Conservation (phyloP, 2,797 vertebrate genomes). For the Paedocypris micromegethes region DNA sequence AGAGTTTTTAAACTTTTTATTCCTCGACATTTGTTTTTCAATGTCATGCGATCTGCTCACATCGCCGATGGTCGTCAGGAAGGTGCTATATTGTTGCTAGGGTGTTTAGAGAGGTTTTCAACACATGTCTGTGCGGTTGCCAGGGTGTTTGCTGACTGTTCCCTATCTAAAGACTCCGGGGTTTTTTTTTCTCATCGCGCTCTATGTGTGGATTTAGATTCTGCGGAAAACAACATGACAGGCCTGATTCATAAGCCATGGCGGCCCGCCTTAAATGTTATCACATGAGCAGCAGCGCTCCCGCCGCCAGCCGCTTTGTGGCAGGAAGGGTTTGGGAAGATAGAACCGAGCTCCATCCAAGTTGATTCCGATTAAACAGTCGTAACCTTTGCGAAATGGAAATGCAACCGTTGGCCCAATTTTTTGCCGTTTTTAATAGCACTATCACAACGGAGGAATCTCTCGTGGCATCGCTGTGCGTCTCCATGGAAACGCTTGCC, state of each 20-base stretch:
- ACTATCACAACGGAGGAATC: constrained; percentile 28
- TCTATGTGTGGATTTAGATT: neutral
- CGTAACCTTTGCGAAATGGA: constrained; percentile 32
- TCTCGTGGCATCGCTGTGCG: constrained; percentile 15
- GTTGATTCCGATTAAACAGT: constrained; percentile 23
- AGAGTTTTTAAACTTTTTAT: no score
- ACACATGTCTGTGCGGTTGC: neutral
- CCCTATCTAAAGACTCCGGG: no score
- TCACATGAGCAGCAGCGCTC: constrained; percentile 1
- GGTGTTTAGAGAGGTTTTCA: neutral
- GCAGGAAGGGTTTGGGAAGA: constrained; percentile 20
- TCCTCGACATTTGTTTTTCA: no score
- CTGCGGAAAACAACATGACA: neutral
- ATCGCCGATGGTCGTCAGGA: neutral
- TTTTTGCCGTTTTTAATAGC: constrained; percentile 24
- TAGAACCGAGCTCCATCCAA: constrained; percentile 24
- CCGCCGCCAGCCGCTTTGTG: constrained; percentile 6
- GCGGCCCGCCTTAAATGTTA: neutral
- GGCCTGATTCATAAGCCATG: neutral
- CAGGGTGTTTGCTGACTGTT: neutral
- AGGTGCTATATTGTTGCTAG: neutral
- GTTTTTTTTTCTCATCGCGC: no score
- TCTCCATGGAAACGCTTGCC: constrained; percentile 23
- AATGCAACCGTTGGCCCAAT: constrained; percentile 28
- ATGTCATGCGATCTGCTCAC: no score